Percentiles rank a stretch among this genome's conserved stretches.
phyloP scores from a whole-genome alignment of 1,140 invertebrate species.

The Hyles euphorbiae region DNA sequence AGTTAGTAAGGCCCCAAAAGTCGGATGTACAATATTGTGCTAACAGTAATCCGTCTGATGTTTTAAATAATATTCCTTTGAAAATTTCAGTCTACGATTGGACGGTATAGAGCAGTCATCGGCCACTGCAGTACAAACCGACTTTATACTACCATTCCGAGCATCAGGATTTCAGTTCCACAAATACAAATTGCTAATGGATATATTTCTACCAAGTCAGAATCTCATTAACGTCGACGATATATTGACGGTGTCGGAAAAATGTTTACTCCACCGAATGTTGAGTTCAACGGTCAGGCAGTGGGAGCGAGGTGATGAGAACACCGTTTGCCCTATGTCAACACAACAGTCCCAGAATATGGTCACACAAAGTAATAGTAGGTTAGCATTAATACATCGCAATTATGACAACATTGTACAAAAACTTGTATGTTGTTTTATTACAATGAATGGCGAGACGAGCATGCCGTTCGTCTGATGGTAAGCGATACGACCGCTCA shows the following conservation, averaged over 20 bases:
- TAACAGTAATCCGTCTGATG: no score
- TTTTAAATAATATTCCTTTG: no score
- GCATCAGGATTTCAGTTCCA: constrained; percentile 77
- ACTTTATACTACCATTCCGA: constrained; percentile 76
- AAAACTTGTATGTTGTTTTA: no score
- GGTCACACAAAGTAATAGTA: constrained; percentile 32
- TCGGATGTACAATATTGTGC: no score
- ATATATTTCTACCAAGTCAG: constrained; percentile 76
- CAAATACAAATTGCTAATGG: constrained; percentile 77
- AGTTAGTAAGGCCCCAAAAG: no score
- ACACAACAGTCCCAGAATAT: constrained; percentile 39
- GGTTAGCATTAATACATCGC: constrained; percentile 28
- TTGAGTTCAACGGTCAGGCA: constrained; percentile 77
- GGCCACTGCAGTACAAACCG: constrained; percentile 56
- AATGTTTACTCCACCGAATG: constrained; percentile 77
- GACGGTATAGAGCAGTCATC: constrained; percentile 78
- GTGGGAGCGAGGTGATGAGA: constrained; percentile 74
- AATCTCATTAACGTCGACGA: constrained; percentile 63
- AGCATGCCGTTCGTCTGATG: no score
- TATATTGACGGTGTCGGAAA: constrained; percentile 66
- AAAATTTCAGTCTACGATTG: constrained; percentile 74
- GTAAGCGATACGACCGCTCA: no score
- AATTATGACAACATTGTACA: no score
- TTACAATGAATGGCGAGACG: no score
- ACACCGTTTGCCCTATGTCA: constrained; percentile 65